Base-by-base conservation (phyloP, 2,797 vertebrate genomes). In the Poeciliopsis infans region DNA sequence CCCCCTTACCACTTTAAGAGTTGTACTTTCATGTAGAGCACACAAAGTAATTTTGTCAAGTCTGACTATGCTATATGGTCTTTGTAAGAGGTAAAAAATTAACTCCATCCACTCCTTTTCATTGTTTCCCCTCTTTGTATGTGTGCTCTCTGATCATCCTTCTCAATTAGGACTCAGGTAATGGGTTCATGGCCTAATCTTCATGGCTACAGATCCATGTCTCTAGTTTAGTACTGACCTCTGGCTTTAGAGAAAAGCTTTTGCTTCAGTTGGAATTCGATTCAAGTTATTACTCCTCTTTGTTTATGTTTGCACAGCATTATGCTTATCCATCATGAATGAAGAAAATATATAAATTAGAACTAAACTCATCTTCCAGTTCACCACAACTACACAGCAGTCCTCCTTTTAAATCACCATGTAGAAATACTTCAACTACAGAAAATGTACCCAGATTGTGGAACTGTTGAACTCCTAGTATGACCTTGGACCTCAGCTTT, bases 111-210 rank as follows among this genome's bases (percentile, higher is more conserved):
- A 25, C 46, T 31, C 16, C 12, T 33, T 2, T n/a, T 51, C 10
- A 28, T 13, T 64, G 46, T 70, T 51, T 43, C 18, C 78, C 53
- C 45, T 76, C 77, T 71, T 74, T 72, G 74, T 46, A 23, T 23
- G 59, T 43, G 53, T 46, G 33, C 78, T 64, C 75, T 83, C 66
- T 76, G 43, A 79, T 83, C 79, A 49, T 80, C 53, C 25, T 82
- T 72, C 73, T 87, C 84, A 87, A 81, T 87, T 86, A 86, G 51
- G 72, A 83, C 55, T 66, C 82, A 74, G 76, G 74, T 86, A 86
- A 86, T 85, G 72, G 64, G 84, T 87, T 87, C 82, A 76, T 51
- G 74, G 79, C 77, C 83, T 72, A 36, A 74, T 79, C 74, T 80
- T 78, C 36, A 82, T 33, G 31, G n/a, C 55, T 75, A 79, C 36